Conservation (phyloP, 2,113 vertebrate genomes). For the Abramis brama region DNA sequence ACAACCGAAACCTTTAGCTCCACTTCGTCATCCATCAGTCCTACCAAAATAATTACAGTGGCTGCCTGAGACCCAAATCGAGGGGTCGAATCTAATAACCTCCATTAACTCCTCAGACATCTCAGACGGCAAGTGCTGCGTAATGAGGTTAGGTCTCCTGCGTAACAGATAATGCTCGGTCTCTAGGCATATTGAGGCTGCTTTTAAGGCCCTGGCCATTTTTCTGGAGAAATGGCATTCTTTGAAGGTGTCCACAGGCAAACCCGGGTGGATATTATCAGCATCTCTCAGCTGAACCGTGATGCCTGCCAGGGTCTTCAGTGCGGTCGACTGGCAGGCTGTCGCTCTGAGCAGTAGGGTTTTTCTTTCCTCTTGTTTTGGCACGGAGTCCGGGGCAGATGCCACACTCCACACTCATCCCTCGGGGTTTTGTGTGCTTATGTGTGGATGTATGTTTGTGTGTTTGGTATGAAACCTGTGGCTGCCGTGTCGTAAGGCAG, state of each 20-base stretch:
- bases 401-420: slow-evolving; percentile 73
- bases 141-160: slow-evolving; percentile 44
- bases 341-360: slow-evolving; percentile 33
- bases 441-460: slow-evolving; percentile 52
- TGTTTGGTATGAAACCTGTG: slow-evolving; percentile 58
- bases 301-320: slow-evolving; percentile 69
- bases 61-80: slow-evolving; percentile 26
- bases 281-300: slow-evolving; percentile 74
- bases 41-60: slow-evolving; percentile 22
- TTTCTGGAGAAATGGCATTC: slow-evolving; percentile 44
- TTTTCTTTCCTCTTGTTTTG: slow-evolving; percentile 70
- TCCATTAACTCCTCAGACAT: slow-evolving; percentile 43
- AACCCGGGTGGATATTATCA: slow-evolving; percentile 77
- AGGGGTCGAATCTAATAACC: slow-evolving; percentile 44
- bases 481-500: slow-evolving; percentile 50
- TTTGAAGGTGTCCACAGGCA: slow-evolving; percentile 48
- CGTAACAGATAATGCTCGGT: slow-evolving; percentile 27
- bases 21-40: slow-evolving; percentile 38
- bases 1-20: slow-evolving; percentile 27
- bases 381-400: slow-evolving; percentile 75
- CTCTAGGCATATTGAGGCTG: slow-evolving; percentile 29
- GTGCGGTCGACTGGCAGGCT: slow-evolving; percentile 60
- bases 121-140: slow-evolving; percentile 11
- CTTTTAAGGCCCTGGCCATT: slow-evolving; percentile 31
- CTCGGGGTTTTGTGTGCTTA: slow-evolving; percentile 50